Evolutionary conservation across 2,113 vertebrate species (phyloP).

Genomic region (Gasterosteus aculeatus): DNA sequence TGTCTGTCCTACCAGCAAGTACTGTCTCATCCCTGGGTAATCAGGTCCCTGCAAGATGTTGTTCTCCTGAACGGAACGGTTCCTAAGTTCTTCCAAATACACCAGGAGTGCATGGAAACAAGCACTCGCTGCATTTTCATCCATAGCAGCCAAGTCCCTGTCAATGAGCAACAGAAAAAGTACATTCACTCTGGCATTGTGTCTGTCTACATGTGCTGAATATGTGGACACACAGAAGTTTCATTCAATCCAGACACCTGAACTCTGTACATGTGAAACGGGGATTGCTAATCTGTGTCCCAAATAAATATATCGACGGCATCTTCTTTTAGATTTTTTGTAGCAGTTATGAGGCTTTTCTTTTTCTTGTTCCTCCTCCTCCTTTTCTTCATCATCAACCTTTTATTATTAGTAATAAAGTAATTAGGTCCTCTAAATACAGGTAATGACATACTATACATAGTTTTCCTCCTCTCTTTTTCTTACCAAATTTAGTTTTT

Average conservation of each 20-base stretch:
- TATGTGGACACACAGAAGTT: neutral
- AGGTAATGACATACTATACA: neutral
- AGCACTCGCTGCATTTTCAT: conserved; percentile 81
- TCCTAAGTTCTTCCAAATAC: conserved; percentile 87
- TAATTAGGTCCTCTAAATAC: no score
- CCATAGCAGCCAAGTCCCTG: conserved; percentile 86
- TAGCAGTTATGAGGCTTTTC: neutral
- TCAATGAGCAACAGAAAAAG: neutral
- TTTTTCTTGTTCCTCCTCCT: neutral
- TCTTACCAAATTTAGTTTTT: no score
- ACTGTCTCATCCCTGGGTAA: conserved; percentile 86
- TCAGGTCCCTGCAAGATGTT: conserved; percentile 91
- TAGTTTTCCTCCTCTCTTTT: neutral
- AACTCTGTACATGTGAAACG: neutral
- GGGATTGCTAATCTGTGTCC: neutral
- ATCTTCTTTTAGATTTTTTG: neutral
- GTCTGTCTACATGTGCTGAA: neutral
- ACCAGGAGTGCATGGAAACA: conserved; percentile 86
- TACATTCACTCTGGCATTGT: neutral
- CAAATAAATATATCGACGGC: neutral
- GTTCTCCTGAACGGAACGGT: conserved; percentile 85
- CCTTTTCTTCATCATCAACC: neutral
- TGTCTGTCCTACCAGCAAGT: conserved; percentile 83
- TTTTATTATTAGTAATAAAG: neutral
- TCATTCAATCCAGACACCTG: neutral